These are phyloP conservation scores for Pemphigus obesinymphae DNA, from an alignment of 1,140 invertebrate genomes.

Conservation along the genomic window DNA sequence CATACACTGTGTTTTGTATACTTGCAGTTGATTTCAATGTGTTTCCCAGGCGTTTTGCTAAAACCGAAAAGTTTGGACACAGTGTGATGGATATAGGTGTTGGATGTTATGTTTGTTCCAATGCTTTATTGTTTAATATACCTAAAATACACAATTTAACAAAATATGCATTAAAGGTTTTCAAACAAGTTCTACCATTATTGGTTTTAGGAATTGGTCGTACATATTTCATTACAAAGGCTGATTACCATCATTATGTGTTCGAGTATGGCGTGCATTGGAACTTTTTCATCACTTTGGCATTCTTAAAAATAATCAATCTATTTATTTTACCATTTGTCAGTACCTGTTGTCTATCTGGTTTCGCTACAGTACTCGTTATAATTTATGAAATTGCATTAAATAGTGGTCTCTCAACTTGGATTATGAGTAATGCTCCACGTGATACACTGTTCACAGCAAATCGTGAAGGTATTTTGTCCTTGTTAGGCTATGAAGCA, in stretches of 20 bases:
- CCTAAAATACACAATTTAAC: conserved; percentile 45
- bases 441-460: conserved; percentile 65
- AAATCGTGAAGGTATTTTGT: conserved; percentile 86
- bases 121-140: conserved; percentile 71
- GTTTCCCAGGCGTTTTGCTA: conserved; percentile 79
- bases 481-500: conserved; percentile 74
- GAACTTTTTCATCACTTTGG: conserved; percentile 95
- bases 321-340: conserved; percentile 57
- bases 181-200: conserved; percentile 53
- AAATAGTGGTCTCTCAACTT: conserved; percentile 60
- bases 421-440: conserved; percentile 62
- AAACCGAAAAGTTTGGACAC: conserved; percentile 81
- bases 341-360: conserved; percentile 52
- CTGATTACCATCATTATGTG: conserved; percentile 79
- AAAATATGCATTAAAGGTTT: conserved; percentile 10
- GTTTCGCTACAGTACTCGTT: conserved; percentile 56
- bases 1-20: conserved; percentile 77
- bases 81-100: conserved; percentile 94
- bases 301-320: conserved; percentile 70
- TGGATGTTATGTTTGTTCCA: conserved; percentile 79
- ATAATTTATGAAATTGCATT: conserved; percentile 67
- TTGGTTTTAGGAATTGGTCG: conserved; percentile 68
- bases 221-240: conserved; percentile 58
- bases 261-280: conserved; percentile 93
- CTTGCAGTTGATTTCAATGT: conserved; percentile 86